These are phyloP conservation scores for Phthorimaea operculella DNA, from an alignment of 1,140 invertebrate genomes.

Conservation along the genomic window DNA sequence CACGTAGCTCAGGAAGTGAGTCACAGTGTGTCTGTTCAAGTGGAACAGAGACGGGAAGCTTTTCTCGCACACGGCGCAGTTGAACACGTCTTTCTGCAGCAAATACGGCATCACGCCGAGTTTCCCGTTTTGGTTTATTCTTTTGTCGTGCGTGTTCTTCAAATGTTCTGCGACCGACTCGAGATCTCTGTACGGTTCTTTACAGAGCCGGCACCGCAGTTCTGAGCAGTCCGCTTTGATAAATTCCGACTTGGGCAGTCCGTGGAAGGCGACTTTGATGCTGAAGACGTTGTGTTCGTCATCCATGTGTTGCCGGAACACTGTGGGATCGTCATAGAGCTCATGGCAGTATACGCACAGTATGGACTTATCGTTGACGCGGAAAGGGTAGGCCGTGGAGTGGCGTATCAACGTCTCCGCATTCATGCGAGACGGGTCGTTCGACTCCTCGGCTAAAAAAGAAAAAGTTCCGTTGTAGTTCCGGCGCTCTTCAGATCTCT, in stretches of 20 bases:
- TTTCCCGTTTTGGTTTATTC: constrained; percentile 32
- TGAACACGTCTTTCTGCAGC: constrained; percentile 32
- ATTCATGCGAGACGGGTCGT: constrained; percentile 47
- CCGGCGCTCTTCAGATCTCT: not conserved
- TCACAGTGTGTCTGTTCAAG: constrained; percentile 49
- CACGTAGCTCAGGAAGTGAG: constrained; percentile 49
- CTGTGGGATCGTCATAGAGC: constrained; percentile 43
- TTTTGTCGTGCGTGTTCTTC: constrained; percentile 23
- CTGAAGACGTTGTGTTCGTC: constrained; percentile 43
- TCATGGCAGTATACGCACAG: constrained; percentile 60
- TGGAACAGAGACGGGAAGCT: constrained; percentile 47
- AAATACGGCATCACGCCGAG: constrained; percentile 52
- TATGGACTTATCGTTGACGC: constrained; percentile 55
- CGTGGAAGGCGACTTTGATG: constrained; percentile 45
- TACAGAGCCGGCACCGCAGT: constrained; percentile 40
- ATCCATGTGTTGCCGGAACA: constrained; percentile 46
- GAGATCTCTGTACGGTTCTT: constrained; percentile 21
- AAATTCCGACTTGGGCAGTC: constrained; percentile 48
- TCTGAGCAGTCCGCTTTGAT: constrained; percentile 50
- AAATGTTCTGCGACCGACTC: constrained; percentile 36
- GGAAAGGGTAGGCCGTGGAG: constrained; percentile 53
- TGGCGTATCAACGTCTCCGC: constrained; percentile 43
- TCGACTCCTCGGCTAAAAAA: constrained; percentile 55
- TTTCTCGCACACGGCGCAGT: constrained; percentile 44
- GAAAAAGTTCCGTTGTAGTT: constrained; percentile 31